Percentiles rank a stretch among this genome's conserved stretches.
Evolutionary conservation across 2,797 vertebrate species (phyloP).

Genomic region (Leptoclinus maculatus): DNA sequence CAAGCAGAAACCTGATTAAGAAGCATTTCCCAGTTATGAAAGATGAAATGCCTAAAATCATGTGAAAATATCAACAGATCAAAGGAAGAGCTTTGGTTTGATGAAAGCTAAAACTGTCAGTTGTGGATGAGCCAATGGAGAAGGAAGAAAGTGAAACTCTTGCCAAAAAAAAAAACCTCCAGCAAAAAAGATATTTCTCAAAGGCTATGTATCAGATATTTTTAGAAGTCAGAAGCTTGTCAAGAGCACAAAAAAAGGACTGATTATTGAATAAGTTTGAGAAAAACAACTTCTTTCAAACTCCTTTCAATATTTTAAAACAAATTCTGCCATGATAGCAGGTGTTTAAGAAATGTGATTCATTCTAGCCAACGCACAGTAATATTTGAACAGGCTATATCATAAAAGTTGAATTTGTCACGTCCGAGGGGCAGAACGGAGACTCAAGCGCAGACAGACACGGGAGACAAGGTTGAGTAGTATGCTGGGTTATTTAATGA

Average conservation of each 20-base stretch:
- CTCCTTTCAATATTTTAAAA: neutral
- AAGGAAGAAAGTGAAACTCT: slow-evolving; percentile 73
- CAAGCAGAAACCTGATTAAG: slow-evolving; percentile 67
- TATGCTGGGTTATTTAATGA: too few relatives aligned
- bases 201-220: slow-evolving; percentile 46
- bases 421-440: too few relatives aligned
- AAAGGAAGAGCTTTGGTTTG: slow-evolving; percentile 68
- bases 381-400: neutral
- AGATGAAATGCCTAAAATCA: slow-evolving; percentile 72
- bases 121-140: slow-evolving; percentile 76
- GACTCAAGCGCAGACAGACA: too few relatives aligned
- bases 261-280: slow-evolving; percentile 19
- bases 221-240: slow-evolving; percentile 42
- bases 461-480: too few relatives aligned
- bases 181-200: slow-evolving; percentile 50
- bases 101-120: slow-evolving; percentile 72
- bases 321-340: neutral
- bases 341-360: neutral
- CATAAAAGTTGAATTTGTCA: neutral
- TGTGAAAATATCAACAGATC: slow-evolving; percentile 75
- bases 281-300: neutral
- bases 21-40: slow-evolving; percentile 63
- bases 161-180: slow-evolving; percentile 46
- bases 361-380: neutral
- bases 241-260: slow-evolving; percentile 20